Conservation (phyloP, 2,797 vertebrate genomes). For the Tapirus indicus region DNA sequence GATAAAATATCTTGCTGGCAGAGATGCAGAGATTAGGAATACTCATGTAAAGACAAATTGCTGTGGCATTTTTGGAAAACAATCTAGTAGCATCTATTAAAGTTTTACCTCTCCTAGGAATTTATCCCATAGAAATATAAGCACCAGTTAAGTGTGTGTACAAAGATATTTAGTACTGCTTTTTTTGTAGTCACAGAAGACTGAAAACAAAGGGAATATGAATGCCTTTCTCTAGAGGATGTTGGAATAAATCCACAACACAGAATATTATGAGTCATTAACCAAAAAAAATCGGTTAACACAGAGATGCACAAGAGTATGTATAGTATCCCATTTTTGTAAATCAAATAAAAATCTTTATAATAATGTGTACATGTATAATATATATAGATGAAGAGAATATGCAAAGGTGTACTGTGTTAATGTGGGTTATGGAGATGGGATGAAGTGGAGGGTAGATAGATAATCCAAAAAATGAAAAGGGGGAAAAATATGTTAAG, state of each 20-base stretch:
- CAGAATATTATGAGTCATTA: slow-evolving; percentile 15
- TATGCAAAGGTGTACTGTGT: neutral
- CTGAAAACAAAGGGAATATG: neutral
- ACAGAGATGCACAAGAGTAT: neutral
- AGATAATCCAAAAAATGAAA: slow-evolving; percentile 26
- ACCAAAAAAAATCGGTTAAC: neutral
- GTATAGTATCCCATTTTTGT: neutral
- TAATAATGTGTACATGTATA: neutral
- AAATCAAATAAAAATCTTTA: slow-evolving; percentile 19
- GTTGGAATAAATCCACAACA: slow-evolving; percentile 50
- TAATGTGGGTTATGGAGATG: neutral
- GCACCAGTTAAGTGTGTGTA: neutral
- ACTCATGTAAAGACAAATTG: slow-evolving; percentile 1
- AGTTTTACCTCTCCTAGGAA: slow-evolving; percentile 4
- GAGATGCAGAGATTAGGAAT: neutral
- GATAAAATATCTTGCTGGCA: neutral
- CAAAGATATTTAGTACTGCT: neutral
- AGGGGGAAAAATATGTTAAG: neutral
- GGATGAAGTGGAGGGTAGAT: neutral
- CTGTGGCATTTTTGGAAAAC: neutral
- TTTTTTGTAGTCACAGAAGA: neutral
- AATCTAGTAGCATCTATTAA: neutral
- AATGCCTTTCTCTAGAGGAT: slow-evolving; percentile 15
- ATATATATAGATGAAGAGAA: neutral
- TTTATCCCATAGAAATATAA: slow-evolving; percentile 9